These are phyloP conservation scores for Adelognathus sp. DNA, from an alignment of 2,888 invertebrate genomes.

Conservation along the genomic window DNA sequence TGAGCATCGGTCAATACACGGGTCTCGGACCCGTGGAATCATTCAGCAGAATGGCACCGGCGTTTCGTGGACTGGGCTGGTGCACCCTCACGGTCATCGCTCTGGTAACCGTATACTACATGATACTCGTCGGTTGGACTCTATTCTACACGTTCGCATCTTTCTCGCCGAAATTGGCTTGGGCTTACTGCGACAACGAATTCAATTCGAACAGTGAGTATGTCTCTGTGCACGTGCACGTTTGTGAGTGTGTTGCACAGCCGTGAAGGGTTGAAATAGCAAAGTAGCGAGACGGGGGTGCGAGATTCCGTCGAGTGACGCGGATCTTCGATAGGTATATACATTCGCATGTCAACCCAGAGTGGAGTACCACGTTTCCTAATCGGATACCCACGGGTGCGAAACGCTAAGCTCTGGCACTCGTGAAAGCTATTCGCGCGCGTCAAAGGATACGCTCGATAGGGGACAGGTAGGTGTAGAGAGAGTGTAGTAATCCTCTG, in stretches of 20 bases:
- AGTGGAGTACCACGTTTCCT: slow-evolving; percentile 4
- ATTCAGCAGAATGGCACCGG: slow-evolving; percentile 85
- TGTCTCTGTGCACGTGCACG: background rate
- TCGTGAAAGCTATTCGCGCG: slow-evolving; percentile 35
- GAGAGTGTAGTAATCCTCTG: slow-evolving; percentile 7
- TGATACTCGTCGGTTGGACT: slow-evolving; percentile 91
- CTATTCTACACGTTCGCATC: slow-evolving; percentile 89
- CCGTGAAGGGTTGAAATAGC: slow-evolving; percentile 3
- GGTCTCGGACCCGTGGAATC: slow-evolving; percentile 88
- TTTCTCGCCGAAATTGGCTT: slow-evolving; percentile 85
- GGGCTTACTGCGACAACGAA: slow-evolving; percentile 86
- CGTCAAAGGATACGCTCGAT: slow-evolving; percentile 26
- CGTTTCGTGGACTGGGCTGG: slow-evolving; percentile 83
- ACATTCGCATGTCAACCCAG: slow-evolving; percentile 39
- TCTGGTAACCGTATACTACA: slow-evolving; percentile 90
- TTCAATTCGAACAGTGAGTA: slow-evolving; percentile 85
- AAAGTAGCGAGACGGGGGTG: slow-evolving; percentile 6
- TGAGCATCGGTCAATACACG: slow-evolving; percentile 90
- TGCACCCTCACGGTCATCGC: slow-evolving; percentile 87
- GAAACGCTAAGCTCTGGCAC: slow-evolving; percentile 21
- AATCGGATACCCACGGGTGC: slow-evolving; percentile 28
- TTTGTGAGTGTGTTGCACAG: background rate
- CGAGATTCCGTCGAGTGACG: slow-evolving; percentile 35
- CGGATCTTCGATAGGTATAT: slow-evolving; percentile 33
- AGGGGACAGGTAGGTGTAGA: background rate